Percentiles rank a stretch among this genome's conserved stretches.
These are phyloP conservation scores for Scomberomorus guttatus DNA, from an alignment of 2,797 vertebrate genomes.

Conservation along the genomic window DNA sequence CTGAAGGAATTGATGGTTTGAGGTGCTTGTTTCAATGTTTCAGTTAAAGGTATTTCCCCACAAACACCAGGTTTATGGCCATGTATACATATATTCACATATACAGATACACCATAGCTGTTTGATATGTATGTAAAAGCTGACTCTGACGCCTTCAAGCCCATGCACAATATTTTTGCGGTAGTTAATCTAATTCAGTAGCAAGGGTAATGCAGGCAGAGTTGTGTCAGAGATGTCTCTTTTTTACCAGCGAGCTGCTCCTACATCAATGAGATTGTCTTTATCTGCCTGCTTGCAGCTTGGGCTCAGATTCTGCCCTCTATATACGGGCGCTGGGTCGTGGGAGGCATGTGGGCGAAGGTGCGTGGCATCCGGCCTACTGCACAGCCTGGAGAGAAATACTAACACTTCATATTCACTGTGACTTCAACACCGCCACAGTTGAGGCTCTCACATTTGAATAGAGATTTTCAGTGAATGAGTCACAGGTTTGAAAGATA, in stretches of 20 bases:
- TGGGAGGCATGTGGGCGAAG: constrained; percentile 90
- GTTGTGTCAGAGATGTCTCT: constrained; percentile 84
- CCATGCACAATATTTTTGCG: constrained; percentile 70
- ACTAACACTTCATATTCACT: constrained; percentile 87
- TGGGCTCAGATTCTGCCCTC: constrained; percentile 87
- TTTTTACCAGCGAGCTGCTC: constrained; percentile 79
- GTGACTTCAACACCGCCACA: constrained; percentile 82
- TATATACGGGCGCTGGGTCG: constrained; percentile 85
- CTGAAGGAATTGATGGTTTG: constrained; percentile 63
- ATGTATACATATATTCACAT: constrained; percentile 24
- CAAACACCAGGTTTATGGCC: constrained; percentile 62
- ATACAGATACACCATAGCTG: constrained; percentile 50
- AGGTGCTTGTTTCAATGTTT: constrained; percentile 67
- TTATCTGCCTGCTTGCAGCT: constrained; percentile 90
- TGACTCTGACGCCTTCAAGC: constrained; percentile 76
- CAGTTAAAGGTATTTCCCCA: constrained; percentile 71
- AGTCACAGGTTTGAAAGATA: constrained; percentile 82
- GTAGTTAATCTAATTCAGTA: constrained; percentile 83
- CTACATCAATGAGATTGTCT: constrained; percentile 89
- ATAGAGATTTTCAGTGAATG: constrained; percentile 81
- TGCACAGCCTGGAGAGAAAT: constrained; percentile 88
- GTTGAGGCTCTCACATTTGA: constrained; percentile 85
- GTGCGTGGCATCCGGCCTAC: constrained; percentile 89
- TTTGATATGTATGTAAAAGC: constrained; percentile 68
- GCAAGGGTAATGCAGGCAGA: constrained; percentile 74